Evolutionary conservation across 2,888 invertebrate species (phyloP), one percentile per base, ranked within the genome.

Genomic region (Xestia c-nigrum): DNA sequence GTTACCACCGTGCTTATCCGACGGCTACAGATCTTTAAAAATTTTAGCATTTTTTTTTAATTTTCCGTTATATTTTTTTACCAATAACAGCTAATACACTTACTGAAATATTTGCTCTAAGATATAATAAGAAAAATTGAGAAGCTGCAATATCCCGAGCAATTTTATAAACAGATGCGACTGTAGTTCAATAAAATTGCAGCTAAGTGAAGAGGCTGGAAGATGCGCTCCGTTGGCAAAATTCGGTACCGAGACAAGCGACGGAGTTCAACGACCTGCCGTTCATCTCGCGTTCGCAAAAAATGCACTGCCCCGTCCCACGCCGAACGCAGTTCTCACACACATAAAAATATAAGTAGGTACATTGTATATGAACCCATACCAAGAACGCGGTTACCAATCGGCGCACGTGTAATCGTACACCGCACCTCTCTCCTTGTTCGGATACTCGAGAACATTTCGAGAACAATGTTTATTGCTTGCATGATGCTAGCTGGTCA

Each of bases 221-320:
- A 93, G 94, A 94, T 94, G 94, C 94, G 95, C 93, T 94, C 86
- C 91, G 94, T 90, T 94, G 93, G 94, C 93, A 91, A 95, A 94
- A 93, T 95, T 95, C 91, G 93, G 94, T 91, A 92, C 92, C 93
- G 94, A 94, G 95, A 94, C 94, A 91, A 91, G 91, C 93, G 90
- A 90, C 90, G 87, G 91, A 91, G 96, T 94, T 96, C 96, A 94
- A 92, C 90, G 94, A 94, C 94, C 95, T 92, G 88, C 91, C 93
- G 94, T 94, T 95, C 95, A 94, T 96, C 94, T 95, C 92, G 89
- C 90, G 92, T 90, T 92, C 93, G 95, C 96, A 96, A 96, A 96
- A 96, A 96, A 96, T 96, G 96, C 96, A 96, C 91, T 95, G 96
- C 92, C 93, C 92, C 96, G 94, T 94, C 96, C 96, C 96, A 96